Evolutionary conservation across 2,797 vertebrate genomes (phyloP).

Genomic region (Cephalopachus bancanus): DNA sequence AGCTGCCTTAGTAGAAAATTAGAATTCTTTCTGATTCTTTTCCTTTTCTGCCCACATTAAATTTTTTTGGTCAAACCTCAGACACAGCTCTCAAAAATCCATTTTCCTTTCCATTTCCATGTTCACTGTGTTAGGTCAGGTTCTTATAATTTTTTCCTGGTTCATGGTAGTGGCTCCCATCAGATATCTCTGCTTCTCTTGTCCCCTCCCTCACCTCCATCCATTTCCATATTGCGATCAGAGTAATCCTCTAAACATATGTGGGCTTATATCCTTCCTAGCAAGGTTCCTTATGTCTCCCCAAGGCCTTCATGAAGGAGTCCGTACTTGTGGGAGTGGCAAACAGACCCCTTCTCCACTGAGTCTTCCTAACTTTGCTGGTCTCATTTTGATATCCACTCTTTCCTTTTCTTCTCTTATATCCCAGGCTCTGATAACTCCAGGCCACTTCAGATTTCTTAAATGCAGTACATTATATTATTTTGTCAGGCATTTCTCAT

Average conservation of each 20-base stretch:
- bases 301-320: not conserved
- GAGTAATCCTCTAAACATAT: not conserved
- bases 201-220: no score
- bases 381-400: not conserved
- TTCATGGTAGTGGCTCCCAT: not conserved
- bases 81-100: not conserved
- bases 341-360: not conserved
- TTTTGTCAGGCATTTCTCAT: not conserved
- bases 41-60: not conserved
- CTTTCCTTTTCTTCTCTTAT: not conserved
- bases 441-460: not conserved
- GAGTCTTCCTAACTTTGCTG: not conserved
- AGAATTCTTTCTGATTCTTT: constrained; percentile 14
- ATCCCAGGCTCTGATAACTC: not conserved
- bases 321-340: not conserved
- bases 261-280: not conserved
- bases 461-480: not conserved
- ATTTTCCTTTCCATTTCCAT: not conserved
- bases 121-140: not conserved
- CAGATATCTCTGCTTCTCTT: not conserved
- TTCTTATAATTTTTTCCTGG: not conserved
- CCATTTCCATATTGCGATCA: not conserved
- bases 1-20: not conserved
- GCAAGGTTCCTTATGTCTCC: not conserved
- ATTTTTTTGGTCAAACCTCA: not conserved